phyloP scores from a whole-genome alignment of 2,113 vertebrate genomes.

The Mirza zaza region DNA sequence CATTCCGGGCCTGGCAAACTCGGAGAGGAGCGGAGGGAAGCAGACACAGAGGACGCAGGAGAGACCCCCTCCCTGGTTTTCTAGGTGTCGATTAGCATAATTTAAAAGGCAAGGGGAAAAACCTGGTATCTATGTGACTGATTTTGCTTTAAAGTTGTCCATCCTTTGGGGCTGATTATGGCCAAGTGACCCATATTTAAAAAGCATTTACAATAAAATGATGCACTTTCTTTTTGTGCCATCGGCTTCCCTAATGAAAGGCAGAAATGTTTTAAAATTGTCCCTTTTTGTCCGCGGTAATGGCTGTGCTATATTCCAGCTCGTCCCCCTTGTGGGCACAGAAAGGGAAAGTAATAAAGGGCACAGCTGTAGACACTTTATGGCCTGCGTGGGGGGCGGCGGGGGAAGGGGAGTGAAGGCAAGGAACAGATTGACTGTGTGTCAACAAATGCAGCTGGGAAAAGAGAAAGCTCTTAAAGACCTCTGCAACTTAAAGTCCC shows the following conservation, averaged over 20 bases:
- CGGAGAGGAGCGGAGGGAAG: background rate
- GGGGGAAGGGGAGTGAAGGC: constrained; percentile 79
- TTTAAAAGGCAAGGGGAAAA: constrained; percentile 73
- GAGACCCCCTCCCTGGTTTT: background rate
- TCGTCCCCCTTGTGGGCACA: constrained; percentile 79
- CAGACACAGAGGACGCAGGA: background rate
- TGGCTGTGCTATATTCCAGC: constrained; percentile 92
- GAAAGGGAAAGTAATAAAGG: constrained; percentile 93
- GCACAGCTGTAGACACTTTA: constrained; percentile 98
- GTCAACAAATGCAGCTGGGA: constrained; percentile 98
- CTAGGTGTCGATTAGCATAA: constrained; percentile 81
- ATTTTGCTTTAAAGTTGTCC: constrained; percentile 82
- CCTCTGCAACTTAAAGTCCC: constrained; percentile 85
- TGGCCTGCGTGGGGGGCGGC: constrained; percentile 83
- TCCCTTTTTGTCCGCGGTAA: constrained; percentile 92
- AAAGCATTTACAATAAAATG: constrained; percentile 93
- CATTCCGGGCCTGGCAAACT: background rate
- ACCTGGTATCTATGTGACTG: constrained; percentile 62
- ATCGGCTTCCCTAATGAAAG: constrained; percentile 84
- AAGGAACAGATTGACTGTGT: constrained; percentile 92
- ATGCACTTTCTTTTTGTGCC: constrained; percentile 85
- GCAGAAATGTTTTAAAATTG: constrained; percentile 93
- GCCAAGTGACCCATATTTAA: constrained; percentile 90
- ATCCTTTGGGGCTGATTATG: constrained; percentile 73
- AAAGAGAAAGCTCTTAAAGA: constrained; percentile 90